Evolutionary conservation across 2,888 invertebrate genomes (phyloP), one percentile per base, ranked within the genome.

Genomic region (Cheilosia vulpina): DNA sequence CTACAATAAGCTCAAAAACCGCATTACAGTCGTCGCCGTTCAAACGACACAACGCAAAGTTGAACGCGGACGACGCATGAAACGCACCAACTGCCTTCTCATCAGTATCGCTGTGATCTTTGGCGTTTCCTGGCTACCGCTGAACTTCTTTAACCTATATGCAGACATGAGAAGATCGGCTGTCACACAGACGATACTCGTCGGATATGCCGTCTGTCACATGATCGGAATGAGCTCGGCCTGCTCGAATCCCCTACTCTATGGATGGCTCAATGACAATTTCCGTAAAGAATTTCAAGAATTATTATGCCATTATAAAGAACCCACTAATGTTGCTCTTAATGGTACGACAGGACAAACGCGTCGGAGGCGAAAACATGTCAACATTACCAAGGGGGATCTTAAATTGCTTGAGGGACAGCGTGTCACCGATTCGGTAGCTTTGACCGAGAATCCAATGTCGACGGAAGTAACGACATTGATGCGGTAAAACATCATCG

Each of bases 191-290:
- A 92, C 93, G 5, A 93, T 94, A 93, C 93, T 94, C 60, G 93
- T 95, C 87, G 93, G 93, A 0, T 94, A 94, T 87, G 94, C 94
- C 4, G 89, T 94, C 2, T 94, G 94, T 87, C 95, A 96, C 89
- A 93, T 95, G 93, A 93, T 94, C 87, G 95, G 97, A 7, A 97
- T 98, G 95, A 96, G 96, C 11, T 97, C 97, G 65, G 97, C 98
- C 1, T 98, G 97, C 88, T 96, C 97, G 34, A 98, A 98, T 91
- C 98, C 98, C 0, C 93, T 98, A 24, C 94, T 98, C 2, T 98
- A 98, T 92, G 98, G 98, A 11, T 97, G 97, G 96, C 93, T 98
- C 88, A 98, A 98, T 91, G 98, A 98, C 88, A 98, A 98, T 92
- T 98, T 98, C 93, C 94, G 96, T 89, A 97, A 96, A 91, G 98